A percentile compares a stretch with the other conserved stretches of the same genome.
Conservation (phyloP, 2,888 invertebrate species). For the Machimus rusticus region DNA sequence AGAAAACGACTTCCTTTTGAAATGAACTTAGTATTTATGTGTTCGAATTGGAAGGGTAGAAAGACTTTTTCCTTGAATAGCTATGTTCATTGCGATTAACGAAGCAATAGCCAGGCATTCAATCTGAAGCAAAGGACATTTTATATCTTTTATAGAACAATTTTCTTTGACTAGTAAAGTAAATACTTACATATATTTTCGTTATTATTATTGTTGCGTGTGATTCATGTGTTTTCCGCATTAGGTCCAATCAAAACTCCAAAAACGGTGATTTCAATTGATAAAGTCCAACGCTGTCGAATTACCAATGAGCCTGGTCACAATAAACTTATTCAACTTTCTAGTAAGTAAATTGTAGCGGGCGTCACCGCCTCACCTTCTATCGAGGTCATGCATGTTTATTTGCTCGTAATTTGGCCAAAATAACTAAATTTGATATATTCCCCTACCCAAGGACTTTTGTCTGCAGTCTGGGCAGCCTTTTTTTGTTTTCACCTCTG, state of each 20-base stretch:
- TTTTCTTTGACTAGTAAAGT: too few species aligned
- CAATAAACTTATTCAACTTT: background rate
- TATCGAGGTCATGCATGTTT: background rate
- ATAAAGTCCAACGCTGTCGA: background rate
- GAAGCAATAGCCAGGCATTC: too few species aligned
- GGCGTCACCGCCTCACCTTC: background rate
- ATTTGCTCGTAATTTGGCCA: background rate
- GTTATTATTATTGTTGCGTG: too few species aligned
- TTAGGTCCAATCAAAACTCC: background rate
- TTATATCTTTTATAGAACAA: too few species aligned
- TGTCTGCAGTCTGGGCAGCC: background rate
- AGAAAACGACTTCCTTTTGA: too few species aligned
- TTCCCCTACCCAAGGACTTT: background rate
- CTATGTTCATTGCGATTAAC: too few species aligned
- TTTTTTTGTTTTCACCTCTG: background rate
- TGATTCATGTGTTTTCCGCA: background rate
- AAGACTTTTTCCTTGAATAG: too few species aligned
- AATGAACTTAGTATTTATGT: too few species aligned
- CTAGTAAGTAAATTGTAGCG: background rate
- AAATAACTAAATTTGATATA: background rate
- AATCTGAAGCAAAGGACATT: too few species aligned
- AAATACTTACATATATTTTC: too few species aligned
- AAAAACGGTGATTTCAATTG: background rate
- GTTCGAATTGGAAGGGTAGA: too few species aligned
- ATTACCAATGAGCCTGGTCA: background rate